phyloP scores from a whole-genome alignment of 2,888 invertebrate species.

The Cryptosula pallasiana region DNA sequence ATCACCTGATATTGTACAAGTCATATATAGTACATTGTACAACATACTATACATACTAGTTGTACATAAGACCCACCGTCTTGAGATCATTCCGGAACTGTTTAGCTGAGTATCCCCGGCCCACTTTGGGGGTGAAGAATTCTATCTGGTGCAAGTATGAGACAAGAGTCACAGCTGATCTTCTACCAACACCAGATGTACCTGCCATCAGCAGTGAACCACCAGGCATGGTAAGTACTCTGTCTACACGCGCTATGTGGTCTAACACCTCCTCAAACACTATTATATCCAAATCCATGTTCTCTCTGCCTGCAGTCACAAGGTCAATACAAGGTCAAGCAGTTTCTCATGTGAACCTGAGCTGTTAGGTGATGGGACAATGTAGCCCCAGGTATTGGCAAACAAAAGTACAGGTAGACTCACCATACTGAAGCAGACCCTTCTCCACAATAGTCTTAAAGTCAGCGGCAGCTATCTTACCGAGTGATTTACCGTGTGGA shows the following conservation, averaged over 20 bases:
- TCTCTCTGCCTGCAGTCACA: conserved; percentile 61
- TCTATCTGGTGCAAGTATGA: conserved; percentile 69
- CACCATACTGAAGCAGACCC: conserved; percentile 50
- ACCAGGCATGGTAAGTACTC: conserved; percentile 61
- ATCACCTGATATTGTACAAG: too few relatives aligned
- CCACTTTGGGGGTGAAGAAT: conserved; percentile 58
- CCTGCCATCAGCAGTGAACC: conserved; percentile 70
- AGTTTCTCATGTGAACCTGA: too few relatives aligned
- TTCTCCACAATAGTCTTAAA: conserved; percentile 53
- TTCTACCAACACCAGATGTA: conserved; percentile 72
- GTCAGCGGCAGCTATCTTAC: conserved; percentile 57
- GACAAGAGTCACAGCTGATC: conserved; percentile 70
- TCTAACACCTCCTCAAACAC: conserved; percentile 66
- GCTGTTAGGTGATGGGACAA: too few relatives aligned
- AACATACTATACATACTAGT: too few relatives aligned
- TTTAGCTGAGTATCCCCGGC: conserved; percentile 59
- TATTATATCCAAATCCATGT: conserved; percentile 61
- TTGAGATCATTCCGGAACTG: conserved; percentile 76
- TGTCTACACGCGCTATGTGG: conserved; percentile 63
- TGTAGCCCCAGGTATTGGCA: too few relatives aligned
- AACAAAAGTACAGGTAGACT: too few relatives aligned
- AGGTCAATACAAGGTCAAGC: neutral
- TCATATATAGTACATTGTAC: too few relatives aligned
- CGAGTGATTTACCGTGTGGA: conserved; percentile 53
- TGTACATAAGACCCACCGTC: conserved; percentile 64